Conservation (phyloP, 2,797 vertebrate genomes). For the Sebastes cheni region DNA sequence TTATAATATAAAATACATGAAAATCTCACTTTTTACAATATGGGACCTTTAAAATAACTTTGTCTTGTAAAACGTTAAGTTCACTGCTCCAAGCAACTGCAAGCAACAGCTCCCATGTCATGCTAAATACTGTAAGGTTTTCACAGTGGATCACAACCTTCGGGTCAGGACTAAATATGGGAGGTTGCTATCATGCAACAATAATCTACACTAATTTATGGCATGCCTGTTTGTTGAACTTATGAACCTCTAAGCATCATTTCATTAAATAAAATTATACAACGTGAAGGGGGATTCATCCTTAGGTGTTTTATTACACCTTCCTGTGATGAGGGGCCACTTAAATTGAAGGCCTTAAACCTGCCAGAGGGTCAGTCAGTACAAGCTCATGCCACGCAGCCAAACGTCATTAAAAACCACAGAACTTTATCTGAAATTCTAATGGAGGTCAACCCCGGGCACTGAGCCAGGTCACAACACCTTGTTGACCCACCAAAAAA, state of each 20-base stretch:
- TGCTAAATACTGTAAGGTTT: background rate
- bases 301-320: background rate
- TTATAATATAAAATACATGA: too few species aligned
- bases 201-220: background rate
- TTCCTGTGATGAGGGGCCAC: background rate
- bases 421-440: background rate
- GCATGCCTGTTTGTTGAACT: background rate
- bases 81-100: background rate
- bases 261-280: accelerated
- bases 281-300: background rate
- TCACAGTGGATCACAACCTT: background rate
- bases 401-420: background rate
- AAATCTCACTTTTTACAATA: too few species aligned
- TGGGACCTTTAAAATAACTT: too few species aligned
- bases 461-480: background rate
- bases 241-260: background rate
- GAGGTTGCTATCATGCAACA: background rate
- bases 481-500: background rate
- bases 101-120: background rate
- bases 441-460: background rate
- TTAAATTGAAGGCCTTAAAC: background rate
- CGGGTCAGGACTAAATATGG: background rate
- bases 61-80: too few species aligned
- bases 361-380: background rate
- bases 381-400: background rate